These are phyloP conservation scores for Pseudomyrmex dendroicus DNA, from an alignment of 1,140 invertebrate species.

Conservation along the genomic window DNA sequence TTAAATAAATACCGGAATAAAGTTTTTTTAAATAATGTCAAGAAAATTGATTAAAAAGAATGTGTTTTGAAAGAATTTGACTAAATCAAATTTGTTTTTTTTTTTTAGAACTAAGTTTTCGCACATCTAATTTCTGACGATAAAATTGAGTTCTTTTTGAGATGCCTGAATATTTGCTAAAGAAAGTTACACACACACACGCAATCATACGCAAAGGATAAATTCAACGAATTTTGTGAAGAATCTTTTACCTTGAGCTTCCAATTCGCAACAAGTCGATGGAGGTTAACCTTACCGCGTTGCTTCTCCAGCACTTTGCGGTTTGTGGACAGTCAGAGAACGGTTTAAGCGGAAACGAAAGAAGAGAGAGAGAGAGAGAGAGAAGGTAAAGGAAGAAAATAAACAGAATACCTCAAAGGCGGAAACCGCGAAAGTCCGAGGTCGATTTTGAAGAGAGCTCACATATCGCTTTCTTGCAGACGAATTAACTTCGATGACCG, in stretches of 20 bases:
- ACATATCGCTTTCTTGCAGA: conserved; percentile 28
- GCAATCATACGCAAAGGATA: not conserved
- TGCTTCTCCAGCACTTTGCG: not conserved
- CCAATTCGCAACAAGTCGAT: conserved; percentile 23
- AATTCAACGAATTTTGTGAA: not conserved
- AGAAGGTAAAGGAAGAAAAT: not conserved
- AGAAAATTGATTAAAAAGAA: not conserved
- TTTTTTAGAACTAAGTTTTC: not conserved
- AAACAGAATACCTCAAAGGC: conserved; percentile 21
- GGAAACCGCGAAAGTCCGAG: conserved; percentile 18
- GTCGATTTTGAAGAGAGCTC: not conserved
- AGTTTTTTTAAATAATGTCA: no score
- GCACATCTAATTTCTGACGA: not conserved
- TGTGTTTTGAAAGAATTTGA: no score
- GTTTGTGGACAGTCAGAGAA: not conserved
- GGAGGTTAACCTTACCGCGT: not conserved
- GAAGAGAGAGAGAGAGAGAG: conserved; percentile 31
- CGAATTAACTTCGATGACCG: conserved; percentile 13
- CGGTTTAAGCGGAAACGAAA: conserved; percentile 4
- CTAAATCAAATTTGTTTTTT: not conserved
- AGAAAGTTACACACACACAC: no score
- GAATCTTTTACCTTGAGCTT: not conserved
- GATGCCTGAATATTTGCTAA: no score
- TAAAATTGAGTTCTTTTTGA: no score
- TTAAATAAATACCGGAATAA: not conserved